phyloP scores from a whole-genome alignment of 2,888 invertebrate species.

The Acholoe squamosa region DNA sequence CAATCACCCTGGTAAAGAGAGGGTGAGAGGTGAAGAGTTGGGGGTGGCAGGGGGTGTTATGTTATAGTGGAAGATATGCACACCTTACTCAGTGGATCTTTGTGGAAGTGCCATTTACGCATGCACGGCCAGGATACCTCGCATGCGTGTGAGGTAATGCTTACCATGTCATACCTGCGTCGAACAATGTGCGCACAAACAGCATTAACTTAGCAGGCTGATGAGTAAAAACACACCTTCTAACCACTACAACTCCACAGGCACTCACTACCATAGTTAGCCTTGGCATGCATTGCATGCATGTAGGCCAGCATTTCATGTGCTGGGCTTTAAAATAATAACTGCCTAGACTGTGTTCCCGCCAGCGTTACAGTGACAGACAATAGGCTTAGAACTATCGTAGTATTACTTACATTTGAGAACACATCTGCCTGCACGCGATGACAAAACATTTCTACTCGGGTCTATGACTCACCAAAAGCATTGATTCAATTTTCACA shows the following conservation, averaged over 20 bases:
- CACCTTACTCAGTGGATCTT: not conserved
- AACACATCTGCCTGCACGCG: not conserved
- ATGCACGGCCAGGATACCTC: not conserved
- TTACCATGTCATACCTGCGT: not conserved
- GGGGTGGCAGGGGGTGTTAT: no score
- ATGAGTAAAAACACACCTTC: not conserved
- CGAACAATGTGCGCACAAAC: not conserved
- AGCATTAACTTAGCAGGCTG: not conserved
- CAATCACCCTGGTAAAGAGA: not conserved
- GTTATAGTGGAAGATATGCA: not conserved
- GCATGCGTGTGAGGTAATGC: not conserved
- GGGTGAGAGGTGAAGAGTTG: not conserved
- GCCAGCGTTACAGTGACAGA: not conserved
- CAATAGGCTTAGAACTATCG: not conserved
- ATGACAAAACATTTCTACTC: not conserved
- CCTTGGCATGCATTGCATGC: not conserved
- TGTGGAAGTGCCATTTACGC: not conserved
- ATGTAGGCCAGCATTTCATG: not conserved
- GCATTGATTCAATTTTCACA: not conserved
- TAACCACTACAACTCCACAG: not conserved
- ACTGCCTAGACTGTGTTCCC: not conserved
- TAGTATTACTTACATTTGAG: not conserved
- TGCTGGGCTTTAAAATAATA: slow-evolving; percentile 9
- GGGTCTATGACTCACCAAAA: slow-evolving; percentile 5
- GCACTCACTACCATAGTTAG: not conserved